phyloP scores from a whole-genome alignment of 2,888 invertebrate genomes.

The Dasypogon diadema region DNA sequence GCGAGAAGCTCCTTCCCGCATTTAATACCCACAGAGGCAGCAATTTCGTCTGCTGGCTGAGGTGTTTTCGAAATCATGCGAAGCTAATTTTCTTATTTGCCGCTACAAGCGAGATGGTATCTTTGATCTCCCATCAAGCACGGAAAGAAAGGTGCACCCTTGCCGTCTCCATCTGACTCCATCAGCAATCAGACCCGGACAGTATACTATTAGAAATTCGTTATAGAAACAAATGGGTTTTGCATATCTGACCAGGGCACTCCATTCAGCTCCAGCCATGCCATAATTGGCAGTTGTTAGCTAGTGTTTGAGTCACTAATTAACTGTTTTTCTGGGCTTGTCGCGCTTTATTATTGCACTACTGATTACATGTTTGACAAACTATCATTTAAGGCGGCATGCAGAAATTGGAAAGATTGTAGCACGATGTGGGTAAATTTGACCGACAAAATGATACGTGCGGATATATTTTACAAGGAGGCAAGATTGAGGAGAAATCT shows the following conservation, averaged over 20 bases:
- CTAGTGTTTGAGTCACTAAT: constrained; percentile 22
- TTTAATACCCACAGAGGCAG: constrained; percentile 20
- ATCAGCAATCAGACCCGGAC: constrained; percentile 31
- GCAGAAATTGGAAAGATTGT: constrained; percentile 1
- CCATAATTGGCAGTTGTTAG: constrained; percentile 40
- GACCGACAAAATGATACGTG: too few relatives aligned
- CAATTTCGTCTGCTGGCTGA: constrained; percentile 43
- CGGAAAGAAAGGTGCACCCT: constrained; percentile 23
- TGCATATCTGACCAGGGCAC: constrained; percentile 36
- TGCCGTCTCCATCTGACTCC: constrained; percentile 9
- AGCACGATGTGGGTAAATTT: too few relatives aligned
- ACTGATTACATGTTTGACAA: constrained; percentile 36
- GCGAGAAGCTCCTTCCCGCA: constrained; percentile 17
- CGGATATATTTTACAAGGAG: too few relatives aligned
- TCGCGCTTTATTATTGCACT: constrained; percentile 27
- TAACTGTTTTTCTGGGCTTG: constrained; percentile 30
- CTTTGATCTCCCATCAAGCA: constrained; percentile 45
- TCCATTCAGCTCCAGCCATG: background rate
- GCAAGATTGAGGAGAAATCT: too few relatives aligned
- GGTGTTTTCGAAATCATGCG: constrained; percentile 49
- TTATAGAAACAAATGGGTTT: constrained; percentile 26
- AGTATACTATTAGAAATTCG: constrained; percentile 41
- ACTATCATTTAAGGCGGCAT: constrained; percentile 13
- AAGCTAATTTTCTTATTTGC: constrained; percentile 50
- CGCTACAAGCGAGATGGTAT: constrained; percentile 44